Percentiles rank a stretch among this genome's conserved stretches.
phyloP scores from a whole-genome alignment of 2,113 vertebrate species.

The Cyprinodon variegatus region DNA sequence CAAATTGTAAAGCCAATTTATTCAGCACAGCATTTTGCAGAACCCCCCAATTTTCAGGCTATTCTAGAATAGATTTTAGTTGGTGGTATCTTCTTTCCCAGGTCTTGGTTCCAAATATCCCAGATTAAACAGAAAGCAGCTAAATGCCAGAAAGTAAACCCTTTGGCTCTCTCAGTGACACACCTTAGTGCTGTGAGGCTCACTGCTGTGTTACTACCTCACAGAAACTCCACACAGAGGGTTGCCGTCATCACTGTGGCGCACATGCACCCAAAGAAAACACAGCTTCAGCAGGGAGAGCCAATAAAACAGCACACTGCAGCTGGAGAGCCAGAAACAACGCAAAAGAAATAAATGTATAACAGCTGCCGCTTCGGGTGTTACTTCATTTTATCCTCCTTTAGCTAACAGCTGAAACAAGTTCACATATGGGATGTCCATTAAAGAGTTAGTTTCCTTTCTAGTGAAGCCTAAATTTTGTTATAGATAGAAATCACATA shows the following conservation, averaged over 20 bases:
- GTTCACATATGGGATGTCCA: background rate
- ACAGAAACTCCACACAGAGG: background rate
- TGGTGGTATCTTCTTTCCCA: background rate
- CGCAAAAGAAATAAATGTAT: constrained; percentile 23
- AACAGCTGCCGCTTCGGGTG: constrained; percentile 6
- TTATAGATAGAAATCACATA: background rate
- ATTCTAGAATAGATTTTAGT: background rate
- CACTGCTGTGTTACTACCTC: constrained; percentile 20
- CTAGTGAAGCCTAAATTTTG: background rate
- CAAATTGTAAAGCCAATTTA: no score
- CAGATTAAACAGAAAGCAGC: background rate
- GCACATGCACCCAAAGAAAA: constrained; percentile 15
- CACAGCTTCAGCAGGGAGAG: constrained; percentile 16
- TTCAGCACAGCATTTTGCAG: background rate
- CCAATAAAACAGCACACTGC: constrained; percentile 1
- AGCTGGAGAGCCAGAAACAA: constrained; percentile 15
- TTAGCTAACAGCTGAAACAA: constrained; percentile 5
- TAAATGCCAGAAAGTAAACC: background rate
- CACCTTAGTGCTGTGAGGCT: constrained; percentile 43
- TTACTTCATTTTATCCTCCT: constrained; percentile 19
- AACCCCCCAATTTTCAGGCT: background rate
- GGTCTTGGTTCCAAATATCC: no score
- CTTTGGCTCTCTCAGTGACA: constrained; percentile 48
- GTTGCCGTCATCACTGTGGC: constrained; percentile 14
- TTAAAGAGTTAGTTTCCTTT: background rate